These are phyloP conservation scores for Athripsodes cinereus DNA, from an alignment of 2,888 invertebrate species.

Conservation along the genomic window DNA sequence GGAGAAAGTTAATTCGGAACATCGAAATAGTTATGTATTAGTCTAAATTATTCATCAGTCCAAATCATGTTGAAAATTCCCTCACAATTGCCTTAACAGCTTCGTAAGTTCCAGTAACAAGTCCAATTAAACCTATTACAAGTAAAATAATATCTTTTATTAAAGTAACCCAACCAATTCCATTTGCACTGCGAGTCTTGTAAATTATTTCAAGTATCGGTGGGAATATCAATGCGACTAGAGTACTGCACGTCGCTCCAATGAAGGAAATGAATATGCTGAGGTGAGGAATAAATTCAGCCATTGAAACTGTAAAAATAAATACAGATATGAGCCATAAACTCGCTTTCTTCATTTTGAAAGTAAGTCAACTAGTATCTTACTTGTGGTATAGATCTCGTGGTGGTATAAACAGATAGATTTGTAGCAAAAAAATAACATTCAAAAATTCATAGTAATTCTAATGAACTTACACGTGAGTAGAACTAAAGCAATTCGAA, in stretches of 20 bases:
- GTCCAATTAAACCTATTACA: slow-evolving; percentile 62
- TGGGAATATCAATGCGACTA: slow-evolving; percentile 82
- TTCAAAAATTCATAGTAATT: no score
- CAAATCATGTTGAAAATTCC: slow-evolving; percentile 36
- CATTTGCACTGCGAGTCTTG: slow-evolving; percentile 53
- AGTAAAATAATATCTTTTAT: slow-evolving; percentile 60
- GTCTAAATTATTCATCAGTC: not conserved
- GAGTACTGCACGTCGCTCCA: slow-evolving; percentile 84
- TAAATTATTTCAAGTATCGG: slow-evolving; percentile 78
- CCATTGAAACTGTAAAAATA: slow-evolving; percentile 65
- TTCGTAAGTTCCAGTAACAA: slow-evolving; percentile 68
- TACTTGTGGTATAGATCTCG: no score
- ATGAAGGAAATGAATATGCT: slow-evolving; percentile 86
- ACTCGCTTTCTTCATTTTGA: no score
- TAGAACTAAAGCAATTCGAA: slow-evolving; percentile 66
- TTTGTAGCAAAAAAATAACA: no score
- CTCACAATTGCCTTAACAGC: slow-evolving; percentile 58
- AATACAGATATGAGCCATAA: no score
- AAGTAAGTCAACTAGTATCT: no score
- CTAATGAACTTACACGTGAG: slow-evolving; percentile 81
- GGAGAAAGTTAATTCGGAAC: no score
- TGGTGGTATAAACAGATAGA: no score
- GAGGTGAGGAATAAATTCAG: slow-evolving; percentile 79
- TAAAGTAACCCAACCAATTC: slow-evolving; percentile 41
- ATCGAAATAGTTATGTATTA: no score